Base-by-base conservation (phyloP, 2,113 vertebrate species). In the Alexandromys fortis region DNA sequence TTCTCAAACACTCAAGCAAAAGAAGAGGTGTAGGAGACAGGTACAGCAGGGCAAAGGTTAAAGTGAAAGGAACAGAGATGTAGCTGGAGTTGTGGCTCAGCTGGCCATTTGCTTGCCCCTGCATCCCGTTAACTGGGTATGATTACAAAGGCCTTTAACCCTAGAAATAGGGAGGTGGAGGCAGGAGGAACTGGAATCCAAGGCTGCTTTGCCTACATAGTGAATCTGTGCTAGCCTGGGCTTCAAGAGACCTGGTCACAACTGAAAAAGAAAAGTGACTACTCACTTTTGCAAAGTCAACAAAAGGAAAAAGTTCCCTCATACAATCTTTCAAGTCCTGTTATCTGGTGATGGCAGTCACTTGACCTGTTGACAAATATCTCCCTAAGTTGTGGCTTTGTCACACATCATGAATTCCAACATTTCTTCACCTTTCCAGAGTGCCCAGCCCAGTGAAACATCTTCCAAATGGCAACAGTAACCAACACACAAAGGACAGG, bases 221-320 rank as follows among this genome's bases (percentile, higher is more conserved):
- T 45, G 28, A 86, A 28, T 42, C 28, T 52, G 45, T 47, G 65
- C 45, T 49, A 70, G 45, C 45, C 28, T 86, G 45, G 65, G 45
- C 65, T 70, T 70, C 19, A 68, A 49, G 12, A 70, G 65, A 52
- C 28, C 10, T 19, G 21, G 30, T 86, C 30, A 47, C 19, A 24
- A 83, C 17, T 58, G 19, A 86, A 30, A 82, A 77, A 92, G 19
- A 16, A 42, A 19, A 83, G 55, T 63, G 61, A 63, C 22, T 86
- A n/a, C 28, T 24, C 49, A 26, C n/a, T 96, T n/a, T 47, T 89
- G 35, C 30, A 86, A 96, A 88, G 58, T 30, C n/a, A 73, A 94
- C 72, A 81, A 94, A 87, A 52, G 47, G 78, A 93, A 19, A 85
- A 95, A 70, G 9, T 45, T 42, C 28, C 52, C 73, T 63, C 17